These are phyloP conservation scores for Eciton burchellii DNA, from an alignment of 1,140 invertebrate species.

Conservation along the genomic window DNA sequence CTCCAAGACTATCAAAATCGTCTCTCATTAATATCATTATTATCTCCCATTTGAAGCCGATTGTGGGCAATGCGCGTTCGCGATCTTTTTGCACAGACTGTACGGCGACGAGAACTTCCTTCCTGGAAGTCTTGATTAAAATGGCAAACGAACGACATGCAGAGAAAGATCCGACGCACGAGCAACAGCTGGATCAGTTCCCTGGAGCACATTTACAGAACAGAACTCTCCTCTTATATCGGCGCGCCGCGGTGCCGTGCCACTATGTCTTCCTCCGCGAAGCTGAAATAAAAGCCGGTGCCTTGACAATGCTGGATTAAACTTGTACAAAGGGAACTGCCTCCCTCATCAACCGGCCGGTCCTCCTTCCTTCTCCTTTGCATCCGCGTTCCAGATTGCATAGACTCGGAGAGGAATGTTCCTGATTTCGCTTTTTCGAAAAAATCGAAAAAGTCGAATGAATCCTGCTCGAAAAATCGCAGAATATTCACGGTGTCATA, in stretches of 20 bases:
- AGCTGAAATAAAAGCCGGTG: constrained; percentile 82
- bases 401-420: constrained; percentile 57
- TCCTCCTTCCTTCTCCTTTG: constrained; percentile 51
- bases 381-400: background rate
- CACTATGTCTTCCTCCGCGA: constrained; percentile 67
- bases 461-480: constrained; percentile 61
- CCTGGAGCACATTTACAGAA: constrained; percentile 85
- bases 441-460: constrained; percentile 74
- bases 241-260: constrained; percentile 78
- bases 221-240: constrained; percentile 84
- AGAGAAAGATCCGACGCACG: constrained; percentile 77
- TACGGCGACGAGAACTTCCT: constrained; percentile 80
- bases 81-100: constrained; percentile 67
- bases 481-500: too few relatives aligned
- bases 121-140: constrained; percentile 85
- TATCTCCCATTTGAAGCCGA: background rate
- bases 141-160: constrained; percentile 81
- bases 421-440: constrained; percentile 67
- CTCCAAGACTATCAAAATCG: background rate
- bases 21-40: background rate
- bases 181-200: constrained; percentile 86
- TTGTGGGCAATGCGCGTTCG: background rate
- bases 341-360: constrained; percentile 64
- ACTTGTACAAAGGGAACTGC: constrained; percentile 82
- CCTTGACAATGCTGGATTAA: constrained; percentile 85